Evolutionary conservation across 2,797 vertebrate species (phyloP), one percentile per base, ranked within the genome.

Genomic region (Atherinosoma microstoma): DNA sequence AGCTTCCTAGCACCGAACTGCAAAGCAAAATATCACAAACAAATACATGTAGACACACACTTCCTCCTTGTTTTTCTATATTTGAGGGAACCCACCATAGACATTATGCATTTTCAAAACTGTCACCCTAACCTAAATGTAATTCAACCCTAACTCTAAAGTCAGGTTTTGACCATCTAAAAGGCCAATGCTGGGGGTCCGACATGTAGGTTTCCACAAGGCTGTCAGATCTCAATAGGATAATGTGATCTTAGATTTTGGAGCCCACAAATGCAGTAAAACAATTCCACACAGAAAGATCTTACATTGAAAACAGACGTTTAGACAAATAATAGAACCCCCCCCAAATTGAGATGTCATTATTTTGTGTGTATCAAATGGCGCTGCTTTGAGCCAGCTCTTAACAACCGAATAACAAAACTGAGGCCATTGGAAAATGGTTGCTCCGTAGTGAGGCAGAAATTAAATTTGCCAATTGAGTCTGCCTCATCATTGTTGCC

Each of bases 1-100:
- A 67, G 63, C 65, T 83, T 78, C 69, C 63, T 35, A 66, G 32
- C 49, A 75, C 80, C 82, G 58, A 27, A 72, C 58, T 65, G 47
- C 79, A 40, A 61, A 83, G 70, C 66, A 76, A 64, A 82, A 77
- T 64, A 53, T 42, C 49, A 67, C 22, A 65, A 54, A 67, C 38
- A 70, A 47, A 38, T 58, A 42, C 36, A 57, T 63, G 58, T 18
- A 60, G 56, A 54, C 64, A 60, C 34, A 49, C 24, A 64, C 47
- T 73, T 49, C 38, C 30, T n/a, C n/a, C 22, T 34, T 20, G 15
- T 61, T 61, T 42, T 10, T 40, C 12, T 57, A 6, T 6, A n/a
- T 24, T 6, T 30, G 1, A 40, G 10, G 11, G 9, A 22, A 27
- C 13, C 3, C 29, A 15, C 7, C n/a, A 24, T 45, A 49, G n/a